Base-by-base conservation (phyloP, 2,113 vertebrate genomes). In the Noctilio leporinus region DNA sequence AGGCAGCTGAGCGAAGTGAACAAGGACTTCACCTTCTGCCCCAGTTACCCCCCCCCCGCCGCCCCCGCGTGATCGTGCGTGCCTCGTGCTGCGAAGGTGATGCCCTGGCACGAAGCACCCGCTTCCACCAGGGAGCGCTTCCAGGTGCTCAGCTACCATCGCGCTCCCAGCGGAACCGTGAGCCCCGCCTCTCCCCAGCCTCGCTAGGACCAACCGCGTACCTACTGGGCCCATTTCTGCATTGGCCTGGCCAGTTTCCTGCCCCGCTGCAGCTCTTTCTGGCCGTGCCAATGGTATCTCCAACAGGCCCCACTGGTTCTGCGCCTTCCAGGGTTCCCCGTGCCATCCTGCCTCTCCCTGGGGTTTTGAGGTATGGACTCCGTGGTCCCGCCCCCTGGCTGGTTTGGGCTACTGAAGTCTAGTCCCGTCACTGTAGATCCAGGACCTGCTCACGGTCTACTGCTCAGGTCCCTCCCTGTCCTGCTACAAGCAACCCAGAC, bases 1-100 rank as follows among this genome's bases (percentile, higher is more conserved):
- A 99, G 99, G 99, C 98, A 99, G 38, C 93, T 99, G 95, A 99
- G 98, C 75, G 65, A 89, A 0, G 98, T 99, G 86, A 99, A 99
- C 97, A 33, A 11, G 73, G 98, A 98, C 53, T 99, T 98, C 97
- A 84, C 89, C 1, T 91, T 98, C 83, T 99, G 99, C 80, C 95
- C 98, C 35, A 98, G 98, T 53, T 99, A 99, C 97, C 98, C 99
- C 0, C 55, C 80, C 95, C 98, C 35, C 98, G 98, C 51, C 99
- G 99, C 97, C 98, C 99, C 0, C 55, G 91, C 0, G 64, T 97
- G 0, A n/a, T n/a, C n/a, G 94, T 98, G 94, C 0, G 98, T 99
- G 69, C 99, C 99, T 0, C 96, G 95, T 1, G 86, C 69, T 0
- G 95, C 98, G 12, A 96, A 96, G 98, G 99, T 0, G 97, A 97